These are phyloP conservation scores for Orthonevra nobilis DNA, from an alignment of 2,888 invertebrate genomes.

Conservation along the genomic window DNA sequence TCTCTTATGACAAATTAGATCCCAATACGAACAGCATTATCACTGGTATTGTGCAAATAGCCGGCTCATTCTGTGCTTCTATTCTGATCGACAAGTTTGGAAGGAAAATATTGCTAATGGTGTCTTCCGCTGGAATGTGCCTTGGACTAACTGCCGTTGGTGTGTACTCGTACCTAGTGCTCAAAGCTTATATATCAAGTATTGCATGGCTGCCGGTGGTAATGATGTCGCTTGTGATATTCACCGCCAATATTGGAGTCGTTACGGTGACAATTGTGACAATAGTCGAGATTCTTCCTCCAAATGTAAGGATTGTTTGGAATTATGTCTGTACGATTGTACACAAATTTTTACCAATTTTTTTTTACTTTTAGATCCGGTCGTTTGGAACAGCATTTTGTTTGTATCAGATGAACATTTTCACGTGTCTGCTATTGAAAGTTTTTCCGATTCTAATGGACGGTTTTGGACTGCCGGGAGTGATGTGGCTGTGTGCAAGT, in stretches of 20 bases:
- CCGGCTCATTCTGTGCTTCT: slow-evolving; percentile 75
- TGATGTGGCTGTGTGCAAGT: slow-evolving; percentile 76
- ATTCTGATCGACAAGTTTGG: slow-evolving; percentile 76
- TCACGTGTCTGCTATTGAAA: slow-evolving; percentile 75
- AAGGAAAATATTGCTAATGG: slow-evolving; percentile 75
- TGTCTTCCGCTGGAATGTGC: slow-evolving; percentile 75
- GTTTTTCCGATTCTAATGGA: slow-evolving; percentile 75
- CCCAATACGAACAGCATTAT: slow-evolving; percentile 77
- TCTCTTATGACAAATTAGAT: too few relatives aligned
- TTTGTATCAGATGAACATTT: slow-evolving; percentile 73
- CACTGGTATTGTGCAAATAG: slow-evolving; percentile 76
- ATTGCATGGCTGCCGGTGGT: slow-evolving; percentile 75
- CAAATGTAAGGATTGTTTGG: slow-evolving; percentile 73
- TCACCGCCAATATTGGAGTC: slow-evolving; percentile 76
- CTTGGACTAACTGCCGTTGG: slow-evolving; percentile 75
- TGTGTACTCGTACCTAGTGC: slow-evolving; percentile 72
- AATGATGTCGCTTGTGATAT: slow-evolving; percentile 75
- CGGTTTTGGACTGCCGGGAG: slow-evolving; percentile 73
- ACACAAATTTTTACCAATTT: background rate
- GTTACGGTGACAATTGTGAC: slow-evolving; percentile 76
- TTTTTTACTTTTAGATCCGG: slow-evolving; percentile 74
- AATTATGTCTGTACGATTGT: background rate
- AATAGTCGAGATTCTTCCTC: slow-evolving; percentile 77
- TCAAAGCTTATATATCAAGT: slow-evolving; percentile 67
- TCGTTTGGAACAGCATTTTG: slow-evolving; percentile 74